Evolutionary conservation across 2,888 invertebrate species (phyloP).

Genomic region (Helicoverpa assulta): DNA sequence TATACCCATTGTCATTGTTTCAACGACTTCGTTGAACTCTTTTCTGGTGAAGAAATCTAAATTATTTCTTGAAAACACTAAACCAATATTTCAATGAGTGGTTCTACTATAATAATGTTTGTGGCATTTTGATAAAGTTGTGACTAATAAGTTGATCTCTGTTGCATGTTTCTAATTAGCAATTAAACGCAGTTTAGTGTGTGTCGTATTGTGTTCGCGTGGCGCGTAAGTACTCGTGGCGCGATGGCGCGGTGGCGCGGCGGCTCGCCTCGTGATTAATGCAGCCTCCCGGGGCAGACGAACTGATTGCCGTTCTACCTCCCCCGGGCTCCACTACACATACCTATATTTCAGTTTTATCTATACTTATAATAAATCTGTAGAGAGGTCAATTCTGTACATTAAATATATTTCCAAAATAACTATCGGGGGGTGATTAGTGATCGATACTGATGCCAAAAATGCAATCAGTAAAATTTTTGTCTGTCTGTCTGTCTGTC

Average conservation of each 20-base stretch:
- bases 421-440: too few species aligned
- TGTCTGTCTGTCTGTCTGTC: too few species aligned
- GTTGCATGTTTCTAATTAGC: conserved; percentile 49
- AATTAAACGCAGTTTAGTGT: conserved; percentile 61
- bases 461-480: too few species aligned
- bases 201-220: conserved; percentile 49
- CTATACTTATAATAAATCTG: too few species aligned
- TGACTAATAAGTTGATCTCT: conserved; percentile 3
- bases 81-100: background rate
- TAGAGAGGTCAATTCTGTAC: too few species aligned
- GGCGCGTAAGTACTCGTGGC: conserved; percentile 39
- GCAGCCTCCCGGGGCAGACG: conserved; percentile 76
- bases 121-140: background rate
- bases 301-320: conserved; percentile 78
- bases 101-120: background rate
- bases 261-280: conserved; percentile 76
- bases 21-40: background rate
- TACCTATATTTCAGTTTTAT: conserved; percentile 58
- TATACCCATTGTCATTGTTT: conserved; percentile 19
- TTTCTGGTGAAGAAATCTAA: background rate
- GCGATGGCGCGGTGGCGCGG: conserved; percentile 50
- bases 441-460: too few species aligned
- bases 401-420: too few species aligned
- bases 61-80: background rate
- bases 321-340: conserved; percentile 66